A percentile compares a stretch with the other conserved stretches of the same genome.
phyloP scores from a whole-genome alignment of 2,888 invertebrate genomes.

The Neoitamus cyanurus region DNA sequence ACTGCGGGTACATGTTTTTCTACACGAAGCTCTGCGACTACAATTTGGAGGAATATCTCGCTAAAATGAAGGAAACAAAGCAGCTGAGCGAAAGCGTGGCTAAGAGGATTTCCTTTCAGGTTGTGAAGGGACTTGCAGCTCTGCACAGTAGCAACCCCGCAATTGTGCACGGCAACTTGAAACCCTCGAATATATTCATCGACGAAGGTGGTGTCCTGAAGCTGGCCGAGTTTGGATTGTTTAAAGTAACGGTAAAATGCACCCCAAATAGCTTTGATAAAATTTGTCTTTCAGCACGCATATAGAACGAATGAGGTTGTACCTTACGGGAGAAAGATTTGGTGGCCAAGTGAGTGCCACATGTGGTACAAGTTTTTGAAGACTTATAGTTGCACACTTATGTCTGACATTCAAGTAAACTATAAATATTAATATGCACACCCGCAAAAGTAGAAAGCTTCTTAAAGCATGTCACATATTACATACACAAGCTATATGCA shows the following conservation, averaged over 20 bases:
- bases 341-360: slow-evolving; percentile 57
- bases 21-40: slow-evolving; percentile 64
- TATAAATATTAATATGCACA: background rate
- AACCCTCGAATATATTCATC: slow-evolving; percentile 66
- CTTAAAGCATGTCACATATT: too few relatives aligned
- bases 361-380: slow-evolving; percentile 50
- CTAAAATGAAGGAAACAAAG: slow-evolving; percentile 51
- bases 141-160: slow-evolving; percentile 61
- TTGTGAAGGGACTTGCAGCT: slow-evolving; percentile 59
- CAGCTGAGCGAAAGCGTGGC: background rate
- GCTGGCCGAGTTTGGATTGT: slow-evolving; percentile 66
- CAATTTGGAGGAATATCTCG: slow-evolving; percentile 63
- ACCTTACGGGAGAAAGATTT: slow-evolving; percentile 53
- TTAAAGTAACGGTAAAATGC: slow-evolving; percentile 58
- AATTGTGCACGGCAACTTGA: slow-evolving; percentile 66
- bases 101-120: slow-evolving; percentile 51
- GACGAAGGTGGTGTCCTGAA: slow-evolving; percentile 62
- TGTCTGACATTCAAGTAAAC: slow-evolving; percentile 56
- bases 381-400: slow-evolving; percentile 52
- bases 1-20: slow-evolving; percentile 56
- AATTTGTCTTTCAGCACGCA: slow-evolving; percentile 26
- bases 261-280: background rate
- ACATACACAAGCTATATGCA: too few relatives aligned
- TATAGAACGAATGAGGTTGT: slow-evolving; percentile 20
- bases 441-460: background rate